Percentiles rank a stretch among this genome's conserved stretches.
Evolutionary conservation across 2,113 vertebrate genomes (phyloP).

Genomic region (Rana temporaria): DNA sequence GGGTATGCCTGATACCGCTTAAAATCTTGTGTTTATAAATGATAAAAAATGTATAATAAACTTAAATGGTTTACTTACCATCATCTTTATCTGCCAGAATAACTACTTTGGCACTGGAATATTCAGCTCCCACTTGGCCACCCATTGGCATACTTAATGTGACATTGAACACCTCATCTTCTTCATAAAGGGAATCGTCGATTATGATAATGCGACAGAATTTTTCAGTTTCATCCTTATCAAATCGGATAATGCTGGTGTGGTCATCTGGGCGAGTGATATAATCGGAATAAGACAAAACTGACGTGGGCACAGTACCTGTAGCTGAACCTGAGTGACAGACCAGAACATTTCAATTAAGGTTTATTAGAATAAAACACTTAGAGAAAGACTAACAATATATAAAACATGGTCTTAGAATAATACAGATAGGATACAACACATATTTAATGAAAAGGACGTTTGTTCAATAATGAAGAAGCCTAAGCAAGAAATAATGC

Average conservation of each 20-base stretch:
- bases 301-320: constrained; percentile 76
- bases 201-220: constrained; percentile 80
- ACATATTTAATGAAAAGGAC: no score
- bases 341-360: background rate
- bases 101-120: constrained; percentile 74
- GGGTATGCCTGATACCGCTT: no score
- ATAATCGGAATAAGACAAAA: constrained; percentile 83
- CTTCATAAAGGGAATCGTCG: constrained; percentile 85
- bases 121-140: constrained; percentile 75
- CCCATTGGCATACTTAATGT: constrained; percentile 83
- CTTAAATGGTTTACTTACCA: constrained; percentile 72
- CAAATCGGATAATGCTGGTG: constrained; percentile 80
- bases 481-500: no score
- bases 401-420: background rate
- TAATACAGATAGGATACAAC: no score
- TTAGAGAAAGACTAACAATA: background rate
- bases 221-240: constrained; percentile 81
- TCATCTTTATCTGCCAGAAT: constrained; percentile 82
- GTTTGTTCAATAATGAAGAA: no score
- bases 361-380: background rate
- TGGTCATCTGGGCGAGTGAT: constrained; percentile 83
- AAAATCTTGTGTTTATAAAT: no score
- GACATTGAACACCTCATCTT: constrained; percentile 83
- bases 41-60: background rate
- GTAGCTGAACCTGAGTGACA: constrained; percentile 74